Evolutionary conservation across 2,888 invertebrate genomes (phyloP), one percentile per base, ranked within the genome.

Genomic region (Archips xylosteana): DNA sequence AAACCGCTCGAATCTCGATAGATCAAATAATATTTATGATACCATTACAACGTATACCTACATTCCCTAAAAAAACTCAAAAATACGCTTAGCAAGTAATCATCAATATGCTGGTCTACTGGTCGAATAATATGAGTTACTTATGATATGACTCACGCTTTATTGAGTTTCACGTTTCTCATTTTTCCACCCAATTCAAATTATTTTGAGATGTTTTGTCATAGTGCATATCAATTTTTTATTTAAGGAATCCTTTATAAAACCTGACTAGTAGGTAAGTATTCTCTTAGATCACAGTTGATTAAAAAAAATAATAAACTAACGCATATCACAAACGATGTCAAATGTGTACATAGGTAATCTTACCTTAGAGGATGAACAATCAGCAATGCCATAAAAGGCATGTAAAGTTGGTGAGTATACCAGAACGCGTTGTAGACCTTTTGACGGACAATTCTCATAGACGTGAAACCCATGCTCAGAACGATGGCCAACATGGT

Each of bases 361-460:
- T 76, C 87, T 87, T 85, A 95, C 95, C 95, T 94, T 77, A 95
- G 82, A 1, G 95, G 95, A 88, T 95, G 95, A 72, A 95, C 85
- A 63, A 95, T 84, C 47, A 95, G 85, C 65, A 95, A 81, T 66
- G 91, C 83, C 82, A 95, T 85, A 80, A 95, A 95, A 1, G 92
- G 82, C 23, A 95, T 75, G 78, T 94, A 95, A 45, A 95, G 78
- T 76, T 95, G 93, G 78, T 95, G 95, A 2, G 94, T 94, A 78
- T 94, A 94, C 94, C 95, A 95, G 80, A 95, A 95, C 1, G 88
- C 87, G 73, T 95, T 95, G 81, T 95, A 95, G 71, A 92, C 77
- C 32, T 82, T 85, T 13, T 91, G 86, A 51, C 95, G 89, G 13
- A 95, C 88, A 39, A 87, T 80, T 54, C 92, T 85, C 72, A 87